Conservation (phyloP, 2,888 invertebrate genomes). For the Trachelus tabidus region DNA sequence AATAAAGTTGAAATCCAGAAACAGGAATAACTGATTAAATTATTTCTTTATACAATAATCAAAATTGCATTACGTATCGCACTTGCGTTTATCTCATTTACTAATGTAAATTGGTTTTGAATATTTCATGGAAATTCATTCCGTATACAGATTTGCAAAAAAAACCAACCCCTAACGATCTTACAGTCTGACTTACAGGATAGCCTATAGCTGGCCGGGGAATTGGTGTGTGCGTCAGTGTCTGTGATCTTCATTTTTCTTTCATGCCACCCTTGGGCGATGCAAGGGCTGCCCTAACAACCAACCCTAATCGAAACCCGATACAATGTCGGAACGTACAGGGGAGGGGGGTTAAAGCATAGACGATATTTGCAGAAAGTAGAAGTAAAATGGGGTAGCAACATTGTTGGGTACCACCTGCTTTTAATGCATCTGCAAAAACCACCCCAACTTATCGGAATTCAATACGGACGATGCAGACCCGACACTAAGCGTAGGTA, state of each 20-base stretch:
- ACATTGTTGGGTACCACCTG: conserved; percentile 25
- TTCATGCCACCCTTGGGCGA: conserved; percentile 2
- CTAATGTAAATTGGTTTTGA: not conserved
- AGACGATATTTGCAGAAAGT: conserved; percentile 10
- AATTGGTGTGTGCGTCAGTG: not conserved
- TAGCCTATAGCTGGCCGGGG: not conserved
- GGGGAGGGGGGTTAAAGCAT: not conserved
- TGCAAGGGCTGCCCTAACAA: conserved; percentile 13
- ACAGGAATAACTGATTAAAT: not conserved
- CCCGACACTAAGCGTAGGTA: not conserved
- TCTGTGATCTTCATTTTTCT: not conserved
- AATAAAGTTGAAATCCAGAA: not conserved
- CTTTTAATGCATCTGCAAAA: conserved; percentile 26
- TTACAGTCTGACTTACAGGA: not conserved
- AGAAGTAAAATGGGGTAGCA: conserved; percentile 9
- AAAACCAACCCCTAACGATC: not conserved
- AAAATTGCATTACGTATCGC: not conserved
- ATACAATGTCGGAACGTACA: conserved; percentile 14
- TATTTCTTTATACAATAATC: not conserved
- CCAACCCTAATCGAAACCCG: conserved; percentile 20
- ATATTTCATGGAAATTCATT: not conserved
- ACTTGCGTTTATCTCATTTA: too few species aligned
- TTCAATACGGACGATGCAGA: conserved; percentile 17
- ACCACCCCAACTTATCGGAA: conserved; percentile 21
- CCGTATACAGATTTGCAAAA: not conserved